phyloP scores from a whole-genome alignment of 2,113 vertebrate species.

The Charina bottae region DNA sequence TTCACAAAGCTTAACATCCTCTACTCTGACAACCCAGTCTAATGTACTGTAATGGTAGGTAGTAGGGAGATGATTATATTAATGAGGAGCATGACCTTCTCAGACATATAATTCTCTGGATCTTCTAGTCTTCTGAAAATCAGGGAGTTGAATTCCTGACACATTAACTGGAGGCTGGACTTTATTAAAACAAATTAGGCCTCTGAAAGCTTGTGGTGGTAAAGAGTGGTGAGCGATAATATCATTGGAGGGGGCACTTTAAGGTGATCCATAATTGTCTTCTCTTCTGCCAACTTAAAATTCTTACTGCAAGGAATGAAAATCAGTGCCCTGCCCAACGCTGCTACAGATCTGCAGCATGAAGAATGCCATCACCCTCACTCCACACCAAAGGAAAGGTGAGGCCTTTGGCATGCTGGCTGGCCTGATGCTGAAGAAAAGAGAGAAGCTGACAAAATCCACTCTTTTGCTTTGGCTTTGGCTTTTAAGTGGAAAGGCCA shows the following conservation, averaged over 20 bases:
- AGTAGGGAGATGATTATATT: not conserved
- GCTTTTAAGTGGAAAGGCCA: not conserved
- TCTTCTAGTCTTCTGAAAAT: not conserved
- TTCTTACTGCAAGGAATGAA: not conserved
- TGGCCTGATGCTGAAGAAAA: not conserved
- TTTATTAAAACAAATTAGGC: not conserved
- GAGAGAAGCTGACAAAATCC: not conserved
- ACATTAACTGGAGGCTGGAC: not conserved
- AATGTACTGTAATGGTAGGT: not conserved
- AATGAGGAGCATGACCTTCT: not conserved
- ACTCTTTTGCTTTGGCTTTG: not conserved
- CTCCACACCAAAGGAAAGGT: not conserved
- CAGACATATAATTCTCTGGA: not conserved
- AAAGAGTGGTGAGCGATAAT: not conserved
- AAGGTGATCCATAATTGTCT: not conserved
- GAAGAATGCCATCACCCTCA: not conserved
- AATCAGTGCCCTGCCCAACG: not conserved
- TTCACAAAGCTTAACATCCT: not conserved
- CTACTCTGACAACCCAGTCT: not conserved
- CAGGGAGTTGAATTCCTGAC: not conserved
- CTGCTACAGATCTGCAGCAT: not conserved
- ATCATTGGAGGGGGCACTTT: not conserved
- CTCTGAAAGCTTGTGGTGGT: not conserved
- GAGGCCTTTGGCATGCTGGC: not conserved
- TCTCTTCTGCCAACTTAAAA: not conserved